Evolutionary conservation across 2,113 vertebrate genomes (phyloP).

Genomic region (Podilymbus podiceps): DNA sequence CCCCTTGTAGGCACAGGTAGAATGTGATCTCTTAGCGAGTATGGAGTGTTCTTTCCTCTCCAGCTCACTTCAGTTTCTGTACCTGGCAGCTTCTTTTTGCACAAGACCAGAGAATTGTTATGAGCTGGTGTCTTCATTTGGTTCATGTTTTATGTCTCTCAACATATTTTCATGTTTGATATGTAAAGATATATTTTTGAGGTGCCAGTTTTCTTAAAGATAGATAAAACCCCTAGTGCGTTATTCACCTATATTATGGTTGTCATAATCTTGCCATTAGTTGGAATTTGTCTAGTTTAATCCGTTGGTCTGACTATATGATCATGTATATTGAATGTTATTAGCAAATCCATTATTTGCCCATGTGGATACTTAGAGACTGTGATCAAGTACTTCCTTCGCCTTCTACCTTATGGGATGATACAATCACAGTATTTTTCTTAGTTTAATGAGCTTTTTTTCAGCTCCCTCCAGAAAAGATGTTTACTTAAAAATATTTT

Average conservation of each 20-base stretch:
- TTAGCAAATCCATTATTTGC: neutral
- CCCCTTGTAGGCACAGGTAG: neutral
- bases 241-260: neutral
- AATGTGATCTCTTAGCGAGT: neutral
- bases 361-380: neutral
- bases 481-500: neutral
- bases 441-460: neutral
- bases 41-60: neutral
- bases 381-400: neutral
- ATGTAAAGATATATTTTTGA: neutral
- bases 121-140: neutral
- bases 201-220: neutral
- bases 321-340: fast-evolving
- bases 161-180: neutral
- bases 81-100: neutral
- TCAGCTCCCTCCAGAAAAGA: neutral
- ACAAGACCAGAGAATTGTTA: neutral
- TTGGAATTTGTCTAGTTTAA: neutral
- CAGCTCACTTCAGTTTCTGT: neutral
- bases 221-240: neutral
- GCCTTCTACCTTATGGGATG: neutral
- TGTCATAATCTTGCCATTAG: neutral
- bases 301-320: neutral
- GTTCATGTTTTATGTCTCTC: neutral
- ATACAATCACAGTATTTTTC: neutral